phyloP scores from a whole-genome alignment of 2,113 vertebrate genomes.

The Euleptes europaea region DNA sequence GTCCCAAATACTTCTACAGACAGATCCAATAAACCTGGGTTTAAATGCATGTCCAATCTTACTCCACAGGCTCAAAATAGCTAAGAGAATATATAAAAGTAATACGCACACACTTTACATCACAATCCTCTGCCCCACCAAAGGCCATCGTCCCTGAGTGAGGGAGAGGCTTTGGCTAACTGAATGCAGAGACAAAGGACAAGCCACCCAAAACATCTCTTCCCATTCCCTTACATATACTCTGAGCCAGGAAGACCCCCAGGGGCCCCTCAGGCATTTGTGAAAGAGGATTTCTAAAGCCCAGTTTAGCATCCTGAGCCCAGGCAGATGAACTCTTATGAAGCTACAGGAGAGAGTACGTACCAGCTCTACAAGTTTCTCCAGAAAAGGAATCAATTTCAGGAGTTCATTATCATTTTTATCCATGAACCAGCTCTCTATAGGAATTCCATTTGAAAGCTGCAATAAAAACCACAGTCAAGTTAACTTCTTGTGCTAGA shows the following conservation, averaged over 20 bases:
- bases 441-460: slow-evolving; percentile 99
- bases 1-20: background rate
- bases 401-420: slow-evolving; percentile 98
- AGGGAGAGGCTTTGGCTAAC: background rate
- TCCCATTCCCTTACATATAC: background rate
- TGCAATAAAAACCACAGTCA: slow-evolving; percentile 59
- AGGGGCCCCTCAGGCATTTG: background rate
- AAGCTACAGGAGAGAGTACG: slow-evolving; percentile 36
- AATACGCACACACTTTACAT: background rate
- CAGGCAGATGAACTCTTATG: background rate
- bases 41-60: background rate
- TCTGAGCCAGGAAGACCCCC: background rate
- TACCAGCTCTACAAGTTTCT: slow-evolving; percentile 98
- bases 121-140: background rate
- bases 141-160: background rate
- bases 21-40: background rate
- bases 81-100: background rate
- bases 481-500: slow-evolving; percentile 1
- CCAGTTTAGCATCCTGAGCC: background rate
- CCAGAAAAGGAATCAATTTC: slow-evolving; percentile 98
- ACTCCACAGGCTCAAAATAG: background rate
- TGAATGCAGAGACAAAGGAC: background rate
- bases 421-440: slow-evolving; percentile 99
- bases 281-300: background rate
- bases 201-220: background rate